These are phyloP conservation scores for Linyphia triangularis DNA, from an alignment of 2,888 invertebrate genomes.

Conservation along the genomic window DNA sequence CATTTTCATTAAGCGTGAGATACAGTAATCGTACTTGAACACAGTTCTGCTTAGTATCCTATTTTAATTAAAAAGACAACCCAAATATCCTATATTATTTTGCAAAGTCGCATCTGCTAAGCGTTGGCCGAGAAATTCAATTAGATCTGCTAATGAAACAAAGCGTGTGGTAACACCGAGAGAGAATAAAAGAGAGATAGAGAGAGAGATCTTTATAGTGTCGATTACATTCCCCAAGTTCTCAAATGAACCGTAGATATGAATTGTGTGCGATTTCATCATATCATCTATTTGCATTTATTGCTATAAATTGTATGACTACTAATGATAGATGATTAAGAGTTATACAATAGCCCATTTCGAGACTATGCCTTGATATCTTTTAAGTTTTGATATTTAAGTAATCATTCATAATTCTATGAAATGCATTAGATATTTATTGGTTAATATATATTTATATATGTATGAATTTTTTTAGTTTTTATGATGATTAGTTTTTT, in stretches of 20 bases:
- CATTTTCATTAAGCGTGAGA: not conserved
- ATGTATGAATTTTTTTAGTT: too few species aligned
- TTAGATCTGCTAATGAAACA: not conserved
- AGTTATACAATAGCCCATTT: not conserved
- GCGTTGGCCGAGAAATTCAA: not conserved
- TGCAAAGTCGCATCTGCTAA: not conserved
- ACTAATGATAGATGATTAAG: not conserved
- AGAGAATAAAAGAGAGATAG: too few species aligned
- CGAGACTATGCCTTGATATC: not conserved
- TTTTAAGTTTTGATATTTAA: not conserved
- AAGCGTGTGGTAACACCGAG: not conserved
- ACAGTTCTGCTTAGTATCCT: not conserved
- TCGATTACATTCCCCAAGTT: too few species aligned
- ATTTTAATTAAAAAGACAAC: slow-evolving; percentile 3
- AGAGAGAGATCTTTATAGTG: too few species aligned
- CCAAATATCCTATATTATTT: not conserved
- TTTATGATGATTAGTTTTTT: too few species aligned
- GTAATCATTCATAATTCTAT: too few species aligned
- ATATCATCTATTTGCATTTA: not conserved
- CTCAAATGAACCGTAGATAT: not conserved
- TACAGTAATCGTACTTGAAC: not conserved
- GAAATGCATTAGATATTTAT: too few species aligned
- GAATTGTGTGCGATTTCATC: not conserved
- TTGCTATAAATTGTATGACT: not conserved
- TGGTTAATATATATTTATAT: too few species aligned